Percentiles rank a stretch among this genome's conserved stretches.
Conservation (phyloP, 2,888 invertebrate genomes). For the Entomobrya multifasciata region DNA sequence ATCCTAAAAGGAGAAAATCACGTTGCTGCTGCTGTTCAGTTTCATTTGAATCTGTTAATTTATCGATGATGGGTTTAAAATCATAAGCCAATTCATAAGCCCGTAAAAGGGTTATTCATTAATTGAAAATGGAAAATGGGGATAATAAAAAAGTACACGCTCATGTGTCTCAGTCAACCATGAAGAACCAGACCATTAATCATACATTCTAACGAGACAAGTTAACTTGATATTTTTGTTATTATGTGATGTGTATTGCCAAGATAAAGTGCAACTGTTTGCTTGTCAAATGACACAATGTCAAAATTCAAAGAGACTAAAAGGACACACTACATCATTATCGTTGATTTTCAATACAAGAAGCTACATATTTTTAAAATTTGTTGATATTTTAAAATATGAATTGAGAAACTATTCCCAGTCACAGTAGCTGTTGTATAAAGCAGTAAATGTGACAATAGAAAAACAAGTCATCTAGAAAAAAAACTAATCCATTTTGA, state of each 20-base stretch:
- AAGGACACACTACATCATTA: neutral
- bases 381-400: neutral
- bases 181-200: conserved; percentile 32
- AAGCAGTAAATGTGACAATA: conserved; percentile 23
- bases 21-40: neutral
- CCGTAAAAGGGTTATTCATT: conserved; percentile 52
- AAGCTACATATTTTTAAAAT: neutral
- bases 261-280: conserved; percentile 43
- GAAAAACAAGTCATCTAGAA: conserved; percentile 13
- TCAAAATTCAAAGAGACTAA: conserved; percentile 23
- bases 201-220: conserved; percentile 41
- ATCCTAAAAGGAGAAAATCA: neutral
- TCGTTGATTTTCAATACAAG: neutral
- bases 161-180: neutral
- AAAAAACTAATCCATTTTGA: conserved; percentile 31
- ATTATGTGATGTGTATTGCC: neutral
- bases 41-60: conserved; percentile 21
- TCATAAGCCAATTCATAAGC: conserved; percentile 34
- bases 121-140: conserved; percentile 26
- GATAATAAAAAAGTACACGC: conserved; percentile 20
- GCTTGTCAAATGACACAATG: conserved; percentile 34
- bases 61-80: conserved; percentile 41
- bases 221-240: conserved; percentile 40
- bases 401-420: neutral
- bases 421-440: conserved; percentile 5